Base-by-base conservation (phyloP, 2,797 vertebrate species). In the Cirrhinus molitorella region DNA sequence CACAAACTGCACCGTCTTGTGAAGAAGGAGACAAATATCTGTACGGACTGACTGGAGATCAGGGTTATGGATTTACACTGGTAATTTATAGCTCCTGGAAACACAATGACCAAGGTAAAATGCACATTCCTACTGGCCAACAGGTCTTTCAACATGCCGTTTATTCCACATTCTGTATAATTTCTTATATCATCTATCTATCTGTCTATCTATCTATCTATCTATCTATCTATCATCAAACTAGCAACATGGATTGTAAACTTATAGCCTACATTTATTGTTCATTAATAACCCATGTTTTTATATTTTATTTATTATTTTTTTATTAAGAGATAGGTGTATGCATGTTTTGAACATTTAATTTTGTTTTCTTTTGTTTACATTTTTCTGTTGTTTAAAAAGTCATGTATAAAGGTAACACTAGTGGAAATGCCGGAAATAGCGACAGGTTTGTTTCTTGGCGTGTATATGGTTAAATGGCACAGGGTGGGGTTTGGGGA, bases 401-500 rank as follows among this genome's bases (percentile, higher is more conserved):
- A 34, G 31, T 49, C 5, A 2, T 7, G 51, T n/a, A 40, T 45
- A 61, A 77, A 21, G n/a, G 11, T 47, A 43, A 61, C n/a, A 4
- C 40, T 45, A 43, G 8, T 34, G 19, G 19, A 13, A 79, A 79
- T n/a, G 61, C 61, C 28, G 17, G 21, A 65, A 47, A 65, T 49
- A 78, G 43, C 23, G 86, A 76, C 81, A 70, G 45, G 83, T 74
- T 55, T 80, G 65, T 21, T 23, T 74, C 37, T 59, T 84, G 85
- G 88, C 86, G 59, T 81, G 57, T 67, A 88, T 53, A 83, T 85
- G 89, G 89, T 89, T 87, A 88, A 89, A 79, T 85, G 87, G 78
- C 84, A 87, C 86, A 88, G 86, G 88, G 86, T 88, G 87, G 85
- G 87, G 86, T 85, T 83, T 81, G 88, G 83, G 86, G 85, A 87